A percentile compares a stretch with the other conserved stretches of the same genome.
phyloP scores from a whole-genome alignment of 1,140 invertebrate species.

The Delia radicum region DNA sequence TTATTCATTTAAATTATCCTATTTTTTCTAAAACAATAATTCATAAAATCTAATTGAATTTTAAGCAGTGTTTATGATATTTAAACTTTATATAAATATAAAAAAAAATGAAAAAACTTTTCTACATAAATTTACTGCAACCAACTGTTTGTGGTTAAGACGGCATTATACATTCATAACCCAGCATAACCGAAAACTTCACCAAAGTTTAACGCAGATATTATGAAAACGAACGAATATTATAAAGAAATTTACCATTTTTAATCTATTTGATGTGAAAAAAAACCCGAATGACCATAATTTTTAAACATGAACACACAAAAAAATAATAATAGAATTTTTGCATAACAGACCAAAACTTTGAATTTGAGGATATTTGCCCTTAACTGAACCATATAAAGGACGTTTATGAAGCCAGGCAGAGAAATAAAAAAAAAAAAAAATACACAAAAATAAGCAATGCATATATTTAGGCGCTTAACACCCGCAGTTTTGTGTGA shows the following conservation, averaged over 20 bases:
- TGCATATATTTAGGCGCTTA: constrained; percentile 2
- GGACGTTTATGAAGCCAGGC: background rate
- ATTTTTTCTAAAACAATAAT: background rate
- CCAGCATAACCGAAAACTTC: background rate
- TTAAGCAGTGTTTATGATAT: constrained; percentile 3
- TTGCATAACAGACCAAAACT: background rate
- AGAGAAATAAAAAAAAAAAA: no score
- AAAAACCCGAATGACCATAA: constrained; percentile 8
- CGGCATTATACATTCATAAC: constrained; percentile 11
- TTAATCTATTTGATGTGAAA: constrained; percentile 17
- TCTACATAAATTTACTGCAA: constrained; percentile 11
- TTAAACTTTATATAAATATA: background rate
- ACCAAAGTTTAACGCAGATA: background rate
- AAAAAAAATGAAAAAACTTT: background rate
- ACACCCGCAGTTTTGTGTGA: constrained; percentile 19
- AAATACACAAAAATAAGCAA: no score
- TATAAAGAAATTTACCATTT: background rate
- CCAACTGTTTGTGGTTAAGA: constrained; percentile 11
- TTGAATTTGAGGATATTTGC: background rate
- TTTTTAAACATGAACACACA: background rate
- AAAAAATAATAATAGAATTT: background rate
- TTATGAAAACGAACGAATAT: background rate
- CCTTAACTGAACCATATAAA: background rate
- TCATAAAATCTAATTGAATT: constrained; percentile 17
- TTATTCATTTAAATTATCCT: no score